Evolutionary conservation across 2,797 vertebrate genomes (phyloP).

Genomic region (Micromesistius poutassou): DNA sequence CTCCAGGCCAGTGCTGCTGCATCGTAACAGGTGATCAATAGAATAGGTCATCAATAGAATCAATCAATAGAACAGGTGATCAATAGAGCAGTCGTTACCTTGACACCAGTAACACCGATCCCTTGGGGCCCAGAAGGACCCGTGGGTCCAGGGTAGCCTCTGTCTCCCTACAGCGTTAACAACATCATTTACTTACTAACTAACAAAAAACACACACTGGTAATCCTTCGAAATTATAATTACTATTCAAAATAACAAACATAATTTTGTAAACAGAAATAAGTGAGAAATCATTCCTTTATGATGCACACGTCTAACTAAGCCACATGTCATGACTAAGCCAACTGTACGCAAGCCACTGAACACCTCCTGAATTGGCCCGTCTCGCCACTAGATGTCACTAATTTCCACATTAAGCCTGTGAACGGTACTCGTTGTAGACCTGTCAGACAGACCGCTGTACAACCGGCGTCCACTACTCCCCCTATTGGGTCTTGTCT

Average conservation of each 20-base stretch:
- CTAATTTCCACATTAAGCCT: not conserved
- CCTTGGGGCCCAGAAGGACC: conserved; percentile 75
- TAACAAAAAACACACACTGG: not conserved
- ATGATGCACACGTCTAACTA: not conserved
- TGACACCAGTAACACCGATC: conserved; percentile 67
- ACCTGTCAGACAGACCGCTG: not conserved
- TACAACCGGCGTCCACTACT: not conserved
- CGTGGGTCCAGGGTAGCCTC: conserved; percentile 69
- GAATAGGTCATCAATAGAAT: no score
- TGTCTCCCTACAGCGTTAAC: conserved; percentile 74
- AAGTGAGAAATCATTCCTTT: not conserved
- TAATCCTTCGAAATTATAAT: not conserved
- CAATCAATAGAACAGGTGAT: not conserved
- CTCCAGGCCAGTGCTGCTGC: not conserved
- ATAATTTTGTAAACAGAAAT: not conserved
- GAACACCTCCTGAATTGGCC: not conserved
- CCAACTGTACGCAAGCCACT: not conserved
- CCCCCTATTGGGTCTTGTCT: not conserved
- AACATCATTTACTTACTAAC: not conserved
- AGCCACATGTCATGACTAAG: not conserved
- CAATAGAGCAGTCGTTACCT: conserved; percentile 62
- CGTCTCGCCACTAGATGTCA: not conserved
- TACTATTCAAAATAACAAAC: not conserved
- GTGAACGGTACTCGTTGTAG: not conserved
- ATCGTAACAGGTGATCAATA: not conserved